Base-by-base conservation (phyloP, 2,888 invertebrate species). In the Rapana venosa region DNA sequence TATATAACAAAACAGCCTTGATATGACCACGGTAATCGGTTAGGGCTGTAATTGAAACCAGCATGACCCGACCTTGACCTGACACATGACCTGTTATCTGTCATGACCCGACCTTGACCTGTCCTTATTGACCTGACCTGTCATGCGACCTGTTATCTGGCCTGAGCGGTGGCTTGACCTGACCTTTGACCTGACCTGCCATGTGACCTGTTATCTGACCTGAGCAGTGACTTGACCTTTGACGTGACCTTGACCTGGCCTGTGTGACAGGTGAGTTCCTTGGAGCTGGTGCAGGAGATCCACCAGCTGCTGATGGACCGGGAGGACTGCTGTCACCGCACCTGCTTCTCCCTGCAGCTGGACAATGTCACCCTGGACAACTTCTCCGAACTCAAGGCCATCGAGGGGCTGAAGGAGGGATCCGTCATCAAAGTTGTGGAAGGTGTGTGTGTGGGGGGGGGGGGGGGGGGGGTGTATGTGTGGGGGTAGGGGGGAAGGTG, bases 281-380 rank as follows among this genome's bases (percentile, higher is more conserved):
- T 99, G 98, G 96, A 99, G 96, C 97, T 99, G 92, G 99, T 99
- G 0, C 97, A 98, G 97, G 99, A 99, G 97, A 99, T 99, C 91
- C 99, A 99, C 96, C 99, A 99, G 96, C 97, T 99, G 92, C 96
- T 99, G 87, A 99, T 99, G 98, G 99, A 99, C 96, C 97, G 99
- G 56, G 99, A 99, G 96, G 99, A 99, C 96, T 99, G 99, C 0
- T 99, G 99, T 95, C 99, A 99, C 96, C 97, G 99, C 89, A 99
- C 99, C 0, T 99, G 99, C 96, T 99, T 99, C 96, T 99, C 99
- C 0, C 97, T 99, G 87, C 99, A 99, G 96, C 97, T 99, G 87
- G 98, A 99, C 95, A 98, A 98, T 70, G 91, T 92, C 61, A 98
- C 98, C 0, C 97, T 99, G 93, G 99, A 99, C 96, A 99, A 99